Evolutionary conservation across 2,797 vertebrate genomes (phyloP), one percentile per base, ranked within the genome.

Genomic region (Etheostoma nigrum): DNA sequence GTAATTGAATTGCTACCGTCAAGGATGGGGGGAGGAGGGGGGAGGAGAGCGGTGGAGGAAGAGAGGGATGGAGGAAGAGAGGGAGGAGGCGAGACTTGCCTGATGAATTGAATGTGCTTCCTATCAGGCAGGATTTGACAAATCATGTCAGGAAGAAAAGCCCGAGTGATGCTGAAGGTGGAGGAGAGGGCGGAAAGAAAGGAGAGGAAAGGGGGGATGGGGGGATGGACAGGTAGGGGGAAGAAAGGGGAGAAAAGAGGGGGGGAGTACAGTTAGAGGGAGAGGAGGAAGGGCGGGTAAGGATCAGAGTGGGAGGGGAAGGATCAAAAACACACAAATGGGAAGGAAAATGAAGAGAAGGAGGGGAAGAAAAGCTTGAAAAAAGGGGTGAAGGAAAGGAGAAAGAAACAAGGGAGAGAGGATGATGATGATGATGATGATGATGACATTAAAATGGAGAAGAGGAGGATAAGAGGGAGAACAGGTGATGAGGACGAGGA

Each of bases 1-100:
- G 96, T 98, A 98, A 98, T 98, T 98, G 97, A 99, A 99, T 97
- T 97, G 96, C 96, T 96, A 95, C 95, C 95, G 72, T 89, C 86
- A 92, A 92, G 93, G 89, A 93, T 94, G 93, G 92, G 92, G 91
- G 93, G 86, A 83, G 83, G 48, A 13, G 16, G 8, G n/a, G 12
- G 18, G 91, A 92, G 92, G 90, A 84, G n/a, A n/a, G n/a, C n/a
- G n/a, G n/a, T n/a, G 18, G 91, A 92, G 92, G 90, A 84, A 94
- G 94, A 93, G 94, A 93, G 91, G 94, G 95, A 93, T 87, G 90
- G 89, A 85, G 83, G 21, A 5, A 8, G 40, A 42, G 40, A 42
- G 45, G 44, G 70, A 36, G 71, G 94, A 94, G 92, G 92, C 74
- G 88, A 95, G 95, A 91, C 95, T 94, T 90, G 94, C 95, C 96